Base-by-base conservation (phyloP, 2,888 invertebrate species). In the Allolobophora icterica region DNA sequence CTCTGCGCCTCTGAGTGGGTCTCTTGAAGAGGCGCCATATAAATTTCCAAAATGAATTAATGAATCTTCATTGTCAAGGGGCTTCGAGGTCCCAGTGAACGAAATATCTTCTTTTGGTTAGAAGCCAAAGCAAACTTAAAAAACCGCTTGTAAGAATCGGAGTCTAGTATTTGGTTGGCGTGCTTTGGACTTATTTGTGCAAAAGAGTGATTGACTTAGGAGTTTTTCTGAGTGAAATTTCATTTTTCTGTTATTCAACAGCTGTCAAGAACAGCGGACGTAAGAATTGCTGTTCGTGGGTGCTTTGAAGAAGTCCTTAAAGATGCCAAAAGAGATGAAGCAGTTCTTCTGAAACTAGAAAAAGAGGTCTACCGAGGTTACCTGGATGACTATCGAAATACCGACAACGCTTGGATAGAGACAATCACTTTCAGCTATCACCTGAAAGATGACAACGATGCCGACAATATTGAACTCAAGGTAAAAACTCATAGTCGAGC, bases 331-430 rank as follows among this genome's bases (percentile, higher is more conserved):
- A n/a, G 71, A 71, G 71, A 71, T 71, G n/a, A 71, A 71, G n/a
- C 71, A 3, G 71, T 8, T 71, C 33, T 91, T 0, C 4, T 38
- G 21, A n/a, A n/a, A 8, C 6, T 19, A 13, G 35, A 30, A 19
- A 90, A 34, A 34, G 34, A 89, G 71, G 91, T 90, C 30, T 98
- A 97, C 94, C 96, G 96, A 94, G 99, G 99, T 0, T 99, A 99
- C 95, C 98, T 99, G 0, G 99, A 99, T 95, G 99, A 99, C 95
- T 98, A 97, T 35, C 96, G 99, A 90, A 99, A 99, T 95, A 99
- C 99, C 0, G 99, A 99, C 95, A 99, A 99, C 95, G 97, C 99
- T 0, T 99, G 99, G 99, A 99, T 99, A 97, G 99, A 99, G 95
- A 99, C 99, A 0, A 96, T 97, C 21, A 99, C 98, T 2, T 96